A percentile compares a stretch with the other conserved stretches of the same genome.
Evolutionary conservation across 2,888 invertebrate genomes (phyloP).

Genomic region (Cryptosula pallasiana): DNA sequence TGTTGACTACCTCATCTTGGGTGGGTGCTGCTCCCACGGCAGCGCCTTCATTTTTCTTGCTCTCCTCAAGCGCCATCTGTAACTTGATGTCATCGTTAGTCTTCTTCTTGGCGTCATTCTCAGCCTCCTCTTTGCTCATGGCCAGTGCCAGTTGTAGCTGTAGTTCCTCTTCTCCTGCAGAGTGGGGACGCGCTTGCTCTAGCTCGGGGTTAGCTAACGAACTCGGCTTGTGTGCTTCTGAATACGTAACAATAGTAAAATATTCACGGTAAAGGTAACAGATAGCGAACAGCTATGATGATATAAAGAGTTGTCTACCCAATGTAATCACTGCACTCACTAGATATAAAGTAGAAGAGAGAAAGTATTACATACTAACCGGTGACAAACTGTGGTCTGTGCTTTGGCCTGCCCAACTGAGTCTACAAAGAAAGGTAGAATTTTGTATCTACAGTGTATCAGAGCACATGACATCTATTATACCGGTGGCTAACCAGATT

Average conservation of each 20-base stretch:
- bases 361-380: too few relatives aligned
- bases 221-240: not conserved
- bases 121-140: constrained; percentile 97
- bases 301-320: too few relatives aligned
- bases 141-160: constrained; percentile 96
- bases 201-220: constrained; percentile 59
- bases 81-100: constrained; percentile 93
- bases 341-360: not conserved
- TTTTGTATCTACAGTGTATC: too few relatives aligned
- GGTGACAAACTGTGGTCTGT: not conserved
- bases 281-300: too few relatives aligned
- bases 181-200: constrained; percentile 90
- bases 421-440: not conserved
- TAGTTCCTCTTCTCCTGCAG: constrained; percentile 94
- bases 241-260: too few relatives aligned
- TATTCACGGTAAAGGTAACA: too few relatives aligned
- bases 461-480: too few relatives aligned
- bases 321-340: too few relatives aligned
- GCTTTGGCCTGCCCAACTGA: not conserved
- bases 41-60: constrained; percentile 53
- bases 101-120: constrained; percentile 86
- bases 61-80: constrained; percentile 89
- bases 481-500: too few relatives aligned
- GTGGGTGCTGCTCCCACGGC: too few relatives aligned
- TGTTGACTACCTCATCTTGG: too few relatives aligned